Percentiles rank a stretch among this genome's conserved stretches.
phyloP scores from a whole-genome alignment of 2,888 invertebrate genomes.

The Lycia hirtaria region DNA sequence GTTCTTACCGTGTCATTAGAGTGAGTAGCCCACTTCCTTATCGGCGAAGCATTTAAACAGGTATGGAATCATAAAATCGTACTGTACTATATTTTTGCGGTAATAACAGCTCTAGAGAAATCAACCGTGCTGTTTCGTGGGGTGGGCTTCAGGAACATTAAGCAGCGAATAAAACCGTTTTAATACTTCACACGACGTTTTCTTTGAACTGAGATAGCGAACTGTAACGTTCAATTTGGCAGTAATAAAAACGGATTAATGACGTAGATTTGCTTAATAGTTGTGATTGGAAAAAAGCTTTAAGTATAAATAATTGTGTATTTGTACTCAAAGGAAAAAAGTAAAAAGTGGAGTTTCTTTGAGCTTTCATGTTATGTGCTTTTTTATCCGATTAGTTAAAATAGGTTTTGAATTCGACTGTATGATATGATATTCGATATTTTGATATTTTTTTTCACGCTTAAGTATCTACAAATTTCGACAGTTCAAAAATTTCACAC shows the following conservation, averaged over 20 bases:
- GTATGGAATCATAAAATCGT: constrained; percentile 78
- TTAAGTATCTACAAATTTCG: too few species aligned
- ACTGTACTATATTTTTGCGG: constrained; percentile 72
- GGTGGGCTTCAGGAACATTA: constrained; percentile 67
- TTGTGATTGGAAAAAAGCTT: constrained; percentile 46
- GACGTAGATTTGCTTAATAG: constrained; percentile 59
- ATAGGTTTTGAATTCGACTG: too few species aligned
- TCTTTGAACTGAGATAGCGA: constrained; percentile 65
- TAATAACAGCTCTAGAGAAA: constrained; percentile 78
- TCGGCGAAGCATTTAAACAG: constrained; percentile 79
- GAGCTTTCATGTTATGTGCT: constrained; percentile 48
- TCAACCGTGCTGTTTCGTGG: constrained; percentile 63
- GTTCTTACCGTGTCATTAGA: constrained; percentile 76
- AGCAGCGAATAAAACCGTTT: constrained; percentile 69
- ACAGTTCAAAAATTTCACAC: too few species aligned
- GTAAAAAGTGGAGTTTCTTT: constrained; percentile 44
- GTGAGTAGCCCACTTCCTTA: constrained; percentile 70
- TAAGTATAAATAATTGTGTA: too few species aligned
- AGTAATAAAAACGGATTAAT: constrained; percentile 64
- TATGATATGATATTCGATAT: too few species aligned
- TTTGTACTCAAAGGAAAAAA: too few species aligned
- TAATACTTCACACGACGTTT: constrained; percentile 58
- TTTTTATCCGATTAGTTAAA: neutral
- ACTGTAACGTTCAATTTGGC: constrained; percentile 64
- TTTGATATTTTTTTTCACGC: too few species aligned